These are phyloP conservation scores for Heliothis virescens DNA, from an alignment of 1,140 invertebrate species.

Conservation along the genomic window DNA sequence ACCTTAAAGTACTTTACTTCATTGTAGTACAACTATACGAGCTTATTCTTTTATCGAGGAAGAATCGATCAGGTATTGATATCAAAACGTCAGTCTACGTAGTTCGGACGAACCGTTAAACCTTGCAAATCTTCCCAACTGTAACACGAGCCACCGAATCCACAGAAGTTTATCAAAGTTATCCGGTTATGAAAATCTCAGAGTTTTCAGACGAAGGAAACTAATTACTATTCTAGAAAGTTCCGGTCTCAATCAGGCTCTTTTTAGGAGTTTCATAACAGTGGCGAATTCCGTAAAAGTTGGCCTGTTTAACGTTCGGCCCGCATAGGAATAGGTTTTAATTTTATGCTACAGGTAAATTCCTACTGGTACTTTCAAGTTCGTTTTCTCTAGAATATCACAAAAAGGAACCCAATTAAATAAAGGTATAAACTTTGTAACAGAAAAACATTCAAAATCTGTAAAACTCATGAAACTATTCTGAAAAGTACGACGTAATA, in stretches of 20 bases:
- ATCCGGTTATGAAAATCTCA: constrained; percentile 53
- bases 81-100: constrained; percentile 7
- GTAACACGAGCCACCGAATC: constrained; percentile 43
- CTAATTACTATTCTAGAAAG: constrained; percentile 60
- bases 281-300: constrained; percentile 39
- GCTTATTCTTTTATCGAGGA: constrained; percentile 36
- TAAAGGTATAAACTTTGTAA: neutral
- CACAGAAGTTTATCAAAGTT: constrained; percentile 53
- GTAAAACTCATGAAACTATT: neutral
- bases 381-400: neutral
- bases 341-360: constrained; percentile 45
- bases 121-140: constrained; percentile 21
- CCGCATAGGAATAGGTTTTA: constrained; percentile 42
- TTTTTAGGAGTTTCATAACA: constrained; percentile 54
- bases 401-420: neutral
- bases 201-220: constrained; percentile 51
- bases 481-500: neutral
- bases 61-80: constrained; percentile 27
- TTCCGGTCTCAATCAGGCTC: constrained; percentile 55
- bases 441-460: neutral
- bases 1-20: constrained; percentile 28
- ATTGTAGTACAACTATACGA: constrained; percentile 34
- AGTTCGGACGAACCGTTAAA: neutral
- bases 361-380: constrained; percentile 17
- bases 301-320: constrained; percentile 39